Percentiles rank a stretch among this genome's conserved stretches.
Evolutionary conservation across 2,797 vertebrate genomes (phyloP).

Genomic region (Holocentrus rufus): DNA sequence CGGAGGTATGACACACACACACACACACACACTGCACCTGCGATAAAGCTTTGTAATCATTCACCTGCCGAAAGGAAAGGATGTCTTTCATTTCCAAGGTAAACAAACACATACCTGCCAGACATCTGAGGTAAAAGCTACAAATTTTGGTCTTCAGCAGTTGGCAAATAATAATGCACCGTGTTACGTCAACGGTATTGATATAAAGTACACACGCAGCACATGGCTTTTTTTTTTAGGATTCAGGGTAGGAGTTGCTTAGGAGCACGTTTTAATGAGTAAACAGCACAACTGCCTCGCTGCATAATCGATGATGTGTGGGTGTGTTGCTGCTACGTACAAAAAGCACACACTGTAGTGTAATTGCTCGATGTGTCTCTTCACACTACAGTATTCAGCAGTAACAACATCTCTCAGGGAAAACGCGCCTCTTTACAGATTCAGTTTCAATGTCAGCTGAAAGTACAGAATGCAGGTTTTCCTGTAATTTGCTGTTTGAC

Average conservation of each 20-base stretch:
- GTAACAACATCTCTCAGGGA: not conserved
- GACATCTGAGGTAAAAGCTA: too few species aligned
- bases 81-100: slow-evolving; percentile 20
- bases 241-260: slow-evolving; percentile 11
- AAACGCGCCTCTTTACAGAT: slow-evolving; percentile 3
- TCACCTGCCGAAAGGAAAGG: slow-evolving; percentile 15
- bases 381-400: slow-evolving; percentile 14
- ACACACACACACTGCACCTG: slow-evolving; percentile 5
- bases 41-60: slow-evolving; percentile 38
- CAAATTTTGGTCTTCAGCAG: too few species aligned
- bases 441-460: slow-evolving; percentile 12
- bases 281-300: not conserved
- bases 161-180: too few species aligned
- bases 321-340: not conserved
- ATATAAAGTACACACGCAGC: not conserved
- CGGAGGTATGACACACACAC: slow-evolving; percentile 26
- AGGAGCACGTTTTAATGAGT: not conserved
- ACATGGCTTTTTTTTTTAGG: not conserved
- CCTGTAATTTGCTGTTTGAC: not conserved
- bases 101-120: slow-evolving; percentile 6
- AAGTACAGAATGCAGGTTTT: not conserved
- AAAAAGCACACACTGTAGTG: too few species aligned
- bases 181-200: not conserved
- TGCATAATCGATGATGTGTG: slow-evolving; percentile 26
- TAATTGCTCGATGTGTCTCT: slow-evolving; percentile 15